Conservation (phyloP, 2,797 vertebrate genomes). For the Denticeps clupeoides region DNA sequence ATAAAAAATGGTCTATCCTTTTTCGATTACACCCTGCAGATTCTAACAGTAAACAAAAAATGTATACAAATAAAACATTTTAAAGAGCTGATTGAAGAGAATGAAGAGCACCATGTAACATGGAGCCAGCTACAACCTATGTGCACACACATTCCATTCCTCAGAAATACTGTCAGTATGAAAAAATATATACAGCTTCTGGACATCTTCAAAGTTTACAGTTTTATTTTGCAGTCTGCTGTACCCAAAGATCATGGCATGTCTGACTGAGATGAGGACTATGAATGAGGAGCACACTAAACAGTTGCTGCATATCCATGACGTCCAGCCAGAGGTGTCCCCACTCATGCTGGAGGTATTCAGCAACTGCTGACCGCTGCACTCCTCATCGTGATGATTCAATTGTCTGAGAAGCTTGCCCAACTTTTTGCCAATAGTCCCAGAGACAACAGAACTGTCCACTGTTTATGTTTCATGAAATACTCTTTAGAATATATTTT, state of each 20-base stretch:
- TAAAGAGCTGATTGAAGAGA: too few species aligned
- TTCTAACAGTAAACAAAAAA: neutral
- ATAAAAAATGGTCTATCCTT: too few species aligned
- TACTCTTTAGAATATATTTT: too few species aligned
- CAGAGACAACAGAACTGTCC: too few species aligned
- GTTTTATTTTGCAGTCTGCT: constrained; percentile 49
- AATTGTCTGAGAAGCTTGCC: too few species aligned
- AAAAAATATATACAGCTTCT: neutral
- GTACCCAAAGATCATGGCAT: constrained; percentile 64
- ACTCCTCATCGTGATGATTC: too few species aligned
- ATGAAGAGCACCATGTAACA: too few species aligned
- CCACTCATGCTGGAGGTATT: constrained; percentile 66
- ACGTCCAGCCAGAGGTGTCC: constrained; percentile 59
- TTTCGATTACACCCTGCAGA: neutral
- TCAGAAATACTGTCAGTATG: too few species aligned
- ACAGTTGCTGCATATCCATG: constrained; percentile 61
- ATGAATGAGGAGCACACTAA: constrained; percentile 64
- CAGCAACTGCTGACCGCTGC: constrained; percentile 30
- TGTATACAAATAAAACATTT: neutral
- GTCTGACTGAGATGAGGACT: constrained; percentile 64
- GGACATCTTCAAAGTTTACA: neutral
- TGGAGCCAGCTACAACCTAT: too few species aligned
- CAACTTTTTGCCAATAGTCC: too few species aligned
- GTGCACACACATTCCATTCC: too few species aligned
- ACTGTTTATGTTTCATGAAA: too few species aligned